Base-by-base conservation (phyloP, 2,797 vertebrate species). In the Notolabrus celidotus region DNA sequence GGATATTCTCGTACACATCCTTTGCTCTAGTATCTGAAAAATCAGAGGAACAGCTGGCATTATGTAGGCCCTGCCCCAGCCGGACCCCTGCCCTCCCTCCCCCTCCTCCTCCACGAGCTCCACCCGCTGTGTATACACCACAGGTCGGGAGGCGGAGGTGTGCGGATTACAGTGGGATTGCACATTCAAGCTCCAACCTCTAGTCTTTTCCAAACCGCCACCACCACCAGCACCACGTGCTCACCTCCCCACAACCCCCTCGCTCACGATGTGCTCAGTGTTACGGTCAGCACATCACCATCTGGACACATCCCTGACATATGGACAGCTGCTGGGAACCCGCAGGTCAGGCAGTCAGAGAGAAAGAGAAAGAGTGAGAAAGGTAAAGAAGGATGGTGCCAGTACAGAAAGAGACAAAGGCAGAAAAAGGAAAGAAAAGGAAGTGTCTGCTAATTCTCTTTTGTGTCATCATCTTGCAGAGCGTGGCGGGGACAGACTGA, bases 281-380 rank as follows among this genome's bases (percentile, higher is more conserved):
- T 87, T 90, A 80, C 73, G 88, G 91, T 92, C 90, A 93, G 88
- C 86, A 89, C 88, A 85, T 86, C 83, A 73, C 94, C 94, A 95
- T 94, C 93, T 94, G 93, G 93, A 93, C 87, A 90, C 89, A 89
- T 89, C 89, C 53, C 82, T 89, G 92, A 93, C 93, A 94, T 94
- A 94, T 92, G 92, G 92, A 77, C 87, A 86, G 87, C 86, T 89
- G 90, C 88, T 70, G 86, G 85, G 65, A 83, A 64, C 78, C 81
- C 45, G 41, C 70, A 64, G 85, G 82, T 72, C 74, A 80, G 81
- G 70, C 68, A 79, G 60, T 33, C 25, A 10, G 60, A 54, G 57
- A 64, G 71, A 66, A 58, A 1, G 25, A 62, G 46, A 77, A 51
- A 50, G 9, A 72, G 61, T 47, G 43, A 67, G 51, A 63, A 34